A percentile compares a stretch with the other conserved stretches of the same genome.
phyloP scores from a whole-genome alignment of 2,113 vertebrate species.

The Hippocampus guttulatus region DNA sequence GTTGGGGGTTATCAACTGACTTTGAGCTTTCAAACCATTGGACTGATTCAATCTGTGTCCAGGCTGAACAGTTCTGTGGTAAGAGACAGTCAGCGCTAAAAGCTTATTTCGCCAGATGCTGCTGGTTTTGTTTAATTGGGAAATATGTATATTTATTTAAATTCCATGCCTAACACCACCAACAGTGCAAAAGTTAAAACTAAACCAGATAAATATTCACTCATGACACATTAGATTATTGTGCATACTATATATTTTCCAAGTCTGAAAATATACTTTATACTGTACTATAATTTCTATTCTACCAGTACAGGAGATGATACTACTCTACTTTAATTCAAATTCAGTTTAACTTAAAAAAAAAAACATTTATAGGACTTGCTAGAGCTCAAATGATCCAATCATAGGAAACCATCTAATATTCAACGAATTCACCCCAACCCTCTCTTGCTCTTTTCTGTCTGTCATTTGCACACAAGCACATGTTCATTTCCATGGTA shows the following conservation, averaged over 20 bases:
- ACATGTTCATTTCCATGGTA: constrained; percentile 10
- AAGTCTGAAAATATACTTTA: background rate
- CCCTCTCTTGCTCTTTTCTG: background rate
- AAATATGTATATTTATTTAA: background rate
- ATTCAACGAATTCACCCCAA: background rate
- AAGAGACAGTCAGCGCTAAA: constrained; percentile 7
- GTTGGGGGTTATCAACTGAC: constrained; percentile 29
- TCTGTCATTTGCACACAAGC: background rate
- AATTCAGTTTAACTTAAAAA: background rate
- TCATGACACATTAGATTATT: background rate
- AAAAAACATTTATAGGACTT: background rate
- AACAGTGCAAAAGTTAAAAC: background rate
- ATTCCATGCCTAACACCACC: background rate
- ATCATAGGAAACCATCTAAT: background rate
- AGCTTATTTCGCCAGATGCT: background rate
- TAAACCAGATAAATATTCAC: background rate
- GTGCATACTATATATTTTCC: background rate
- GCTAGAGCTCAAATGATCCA: background rate
- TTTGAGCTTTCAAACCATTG: constrained; percentile 46
- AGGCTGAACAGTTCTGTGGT: constrained; percentile 18
- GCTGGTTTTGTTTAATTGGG: background rate
- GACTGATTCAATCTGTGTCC: constrained; percentile 39
- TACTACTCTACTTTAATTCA: background rate
- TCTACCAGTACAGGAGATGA: too few species aligned
- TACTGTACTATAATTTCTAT: background rate